Conservation (phyloP, 2,888 invertebrate species). For the Clusia tigrina region DNA sequence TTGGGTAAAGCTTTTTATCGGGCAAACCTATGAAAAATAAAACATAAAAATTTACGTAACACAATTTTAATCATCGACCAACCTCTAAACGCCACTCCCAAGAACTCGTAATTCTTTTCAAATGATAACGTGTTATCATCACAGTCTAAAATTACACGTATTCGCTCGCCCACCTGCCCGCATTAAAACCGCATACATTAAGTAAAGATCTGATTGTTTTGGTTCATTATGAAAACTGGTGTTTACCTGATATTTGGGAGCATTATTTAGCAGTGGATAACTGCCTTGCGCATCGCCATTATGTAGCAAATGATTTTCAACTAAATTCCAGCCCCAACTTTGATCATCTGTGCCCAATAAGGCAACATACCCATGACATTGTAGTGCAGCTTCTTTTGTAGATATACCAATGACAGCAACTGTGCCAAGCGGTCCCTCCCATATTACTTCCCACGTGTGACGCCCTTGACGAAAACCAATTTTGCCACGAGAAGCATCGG, state of each 20-base stretch:
- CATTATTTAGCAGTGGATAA: constrained; percentile 93
- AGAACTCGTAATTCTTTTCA: constrained; percentile 97
- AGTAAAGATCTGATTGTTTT: background rate
- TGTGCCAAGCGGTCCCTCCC: constrained; percentile 98
- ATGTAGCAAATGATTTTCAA: constrained; percentile 95
- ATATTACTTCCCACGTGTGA: constrained; percentile 97
- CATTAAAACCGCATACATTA: constrained; percentile 11
- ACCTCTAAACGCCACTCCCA: constrained; percentile 98
- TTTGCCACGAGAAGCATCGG: constrained; percentile 92
- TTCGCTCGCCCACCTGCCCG: constrained; percentile 91
- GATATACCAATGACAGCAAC: constrained; percentile 97
- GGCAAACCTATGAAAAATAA: constrained; percentile 76
- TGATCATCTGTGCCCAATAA: constrained; percentile 94
- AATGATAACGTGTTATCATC: constrained; percentile 96
- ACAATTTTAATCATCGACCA: constrained; percentile 31
- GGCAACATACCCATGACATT: constrained; percentile 95
- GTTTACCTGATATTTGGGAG: constrained; percentile 93
- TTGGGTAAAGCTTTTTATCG: constrained; percentile 90
- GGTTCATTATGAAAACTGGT: background rate
- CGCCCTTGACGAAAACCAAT: constrained; percentile 90
- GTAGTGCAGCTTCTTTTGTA: constrained; percentile 91
- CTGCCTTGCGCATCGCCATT: constrained; percentile 95
- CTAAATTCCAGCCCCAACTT: constrained; percentile 99
- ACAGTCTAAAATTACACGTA: constrained; percentile 97
- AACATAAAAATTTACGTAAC: background rate